Evolutionary conservation across 2,797 vertebrate genomes (phyloP).

Genomic region (Sparus aurata): DNA sequence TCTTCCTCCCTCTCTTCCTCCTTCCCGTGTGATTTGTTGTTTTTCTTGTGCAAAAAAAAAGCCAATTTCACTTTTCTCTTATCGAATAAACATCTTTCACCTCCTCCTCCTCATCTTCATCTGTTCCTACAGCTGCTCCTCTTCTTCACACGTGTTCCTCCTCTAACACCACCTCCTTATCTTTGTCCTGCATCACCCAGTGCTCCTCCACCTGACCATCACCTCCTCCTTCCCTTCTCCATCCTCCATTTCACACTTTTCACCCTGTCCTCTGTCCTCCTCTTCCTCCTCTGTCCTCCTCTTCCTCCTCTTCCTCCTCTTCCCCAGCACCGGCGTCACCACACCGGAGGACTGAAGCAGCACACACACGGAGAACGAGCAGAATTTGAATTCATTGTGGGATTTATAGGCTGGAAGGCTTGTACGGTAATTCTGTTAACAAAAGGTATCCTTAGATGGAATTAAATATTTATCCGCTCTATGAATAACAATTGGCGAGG

Average conservation of each 20-base stretch:
- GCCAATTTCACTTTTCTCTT: too few species aligned
- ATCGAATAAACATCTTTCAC: too few species aligned
- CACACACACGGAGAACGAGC: slow-evolving; percentile 29
- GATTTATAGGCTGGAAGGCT: slow-evolving; percentile 76
- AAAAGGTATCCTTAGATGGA: slow-evolving; percentile 90
- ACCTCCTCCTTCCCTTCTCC: neutral
- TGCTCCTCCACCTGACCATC: neutral
- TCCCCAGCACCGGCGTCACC: neutral
- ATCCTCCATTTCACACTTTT: neutral
- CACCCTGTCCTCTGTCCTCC: neutral
- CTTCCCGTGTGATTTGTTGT: too few species aligned
- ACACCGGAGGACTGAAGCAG: slow-evolving; percentile 13
- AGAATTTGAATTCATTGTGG: slow-evolving; percentile 83
- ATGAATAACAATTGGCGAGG: slow-evolving; percentile 89
- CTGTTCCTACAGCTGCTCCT: neutral
- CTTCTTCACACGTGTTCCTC: neutral
- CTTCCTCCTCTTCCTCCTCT: neutral
- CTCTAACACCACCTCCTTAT: neutral
- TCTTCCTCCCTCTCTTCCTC: too few species aligned
- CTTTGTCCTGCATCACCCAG: neutral
- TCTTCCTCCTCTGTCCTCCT: neutral
- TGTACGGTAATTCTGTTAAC: slow-evolving; percentile 90
- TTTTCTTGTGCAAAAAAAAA: too few species aligned
- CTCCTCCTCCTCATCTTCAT: too few species aligned
- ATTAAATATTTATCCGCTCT: slow-evolving; percentile 89